Evolutionary conservation across 2,113 vertebrate genomes (phyloP).

Genomic region (Crotalus helleri): DNA sequence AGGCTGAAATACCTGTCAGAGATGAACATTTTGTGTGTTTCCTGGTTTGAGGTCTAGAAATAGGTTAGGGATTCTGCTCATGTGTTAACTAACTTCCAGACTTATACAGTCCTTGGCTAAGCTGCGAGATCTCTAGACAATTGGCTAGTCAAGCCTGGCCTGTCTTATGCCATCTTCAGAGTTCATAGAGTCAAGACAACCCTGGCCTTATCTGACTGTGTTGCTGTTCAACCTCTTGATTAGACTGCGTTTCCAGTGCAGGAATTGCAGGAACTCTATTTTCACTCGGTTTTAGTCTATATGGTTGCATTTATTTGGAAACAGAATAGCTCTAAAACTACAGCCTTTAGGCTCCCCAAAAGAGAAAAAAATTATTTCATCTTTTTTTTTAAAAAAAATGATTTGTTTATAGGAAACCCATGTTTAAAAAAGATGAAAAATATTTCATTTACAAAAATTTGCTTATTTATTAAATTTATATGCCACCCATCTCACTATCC

Average conservation of each 20-base stretch:
- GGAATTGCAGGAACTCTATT: background rate
- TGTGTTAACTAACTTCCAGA: background rate
- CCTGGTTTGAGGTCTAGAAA: background rate
- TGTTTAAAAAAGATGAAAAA: too few relatives aligned
- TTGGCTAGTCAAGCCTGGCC: background rate
- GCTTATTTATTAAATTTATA: too few relatives aligned
- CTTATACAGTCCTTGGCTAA: background rate
- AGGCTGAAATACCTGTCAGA: background rate
- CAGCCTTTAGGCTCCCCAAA: too few relatives aligned
- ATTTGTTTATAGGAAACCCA: too few relatives aligned
- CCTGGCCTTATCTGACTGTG: background rate
- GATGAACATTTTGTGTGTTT: too few relatives aligned
- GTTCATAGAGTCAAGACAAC: background rate
- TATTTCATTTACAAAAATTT: too few relatives aligned
- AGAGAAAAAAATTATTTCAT: too few relatives aligned
- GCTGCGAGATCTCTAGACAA: background rate
- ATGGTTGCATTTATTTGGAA: too few relatives aligned
- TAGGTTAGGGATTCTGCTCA: background rate
- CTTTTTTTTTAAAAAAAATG: too few relatives aligned
- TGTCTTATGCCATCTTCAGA: background rate
- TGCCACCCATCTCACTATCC: too few relatives aligned
- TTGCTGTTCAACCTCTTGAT: background rate
- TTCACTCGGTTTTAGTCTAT: background rate
- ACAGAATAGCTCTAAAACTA: too few relatives aligned
- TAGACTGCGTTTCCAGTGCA: background rate